These are phyloP conservation scores for Plutomurus gul DNA, from an alignment of 1,140 invertebrate species.

Conservation along the genomic window DNA sequence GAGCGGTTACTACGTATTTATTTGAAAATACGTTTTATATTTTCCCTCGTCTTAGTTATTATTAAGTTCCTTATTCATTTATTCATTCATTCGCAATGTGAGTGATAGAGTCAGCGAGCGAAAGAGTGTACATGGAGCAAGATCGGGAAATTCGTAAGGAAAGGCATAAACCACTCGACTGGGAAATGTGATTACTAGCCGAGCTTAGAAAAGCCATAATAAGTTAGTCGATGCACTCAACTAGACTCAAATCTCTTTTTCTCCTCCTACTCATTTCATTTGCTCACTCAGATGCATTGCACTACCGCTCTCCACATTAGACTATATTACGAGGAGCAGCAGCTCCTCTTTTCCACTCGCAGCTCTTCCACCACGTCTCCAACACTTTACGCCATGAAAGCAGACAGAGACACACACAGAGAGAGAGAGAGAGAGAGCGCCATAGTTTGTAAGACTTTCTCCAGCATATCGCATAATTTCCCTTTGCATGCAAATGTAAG, in stretches of 20 bases:
- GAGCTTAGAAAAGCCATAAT: conserved; percentile 18
- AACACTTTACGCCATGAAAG: no score
- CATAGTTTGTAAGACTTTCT: no score
- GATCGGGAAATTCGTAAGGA: background rate
- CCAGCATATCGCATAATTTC: no score
- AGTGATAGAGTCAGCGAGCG: background rate
- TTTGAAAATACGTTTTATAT: background rate
- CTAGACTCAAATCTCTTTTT: background rate
- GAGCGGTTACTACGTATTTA: background rate
- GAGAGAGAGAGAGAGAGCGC: no score
- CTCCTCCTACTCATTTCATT: background rate
- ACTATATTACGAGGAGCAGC: no score
- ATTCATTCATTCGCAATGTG: conserved; percentile 23
- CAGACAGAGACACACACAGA: no score
- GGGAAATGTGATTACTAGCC: conserved; percentile 19
- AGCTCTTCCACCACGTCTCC: no score
- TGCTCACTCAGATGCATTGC: background rate
- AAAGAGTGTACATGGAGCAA: background rate
- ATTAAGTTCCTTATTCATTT: conserved; percentile 24
- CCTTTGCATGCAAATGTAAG: no score
- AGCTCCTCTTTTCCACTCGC: no score
- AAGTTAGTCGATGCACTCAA: conserved; percentile 17
- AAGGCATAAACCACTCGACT: background rate
- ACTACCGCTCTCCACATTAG: background rate
- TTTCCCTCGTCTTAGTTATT: background rate